Conservation (phyloP, 2,113 vertebrate genomes). For the Dasyurus viverrinus region DNA sequence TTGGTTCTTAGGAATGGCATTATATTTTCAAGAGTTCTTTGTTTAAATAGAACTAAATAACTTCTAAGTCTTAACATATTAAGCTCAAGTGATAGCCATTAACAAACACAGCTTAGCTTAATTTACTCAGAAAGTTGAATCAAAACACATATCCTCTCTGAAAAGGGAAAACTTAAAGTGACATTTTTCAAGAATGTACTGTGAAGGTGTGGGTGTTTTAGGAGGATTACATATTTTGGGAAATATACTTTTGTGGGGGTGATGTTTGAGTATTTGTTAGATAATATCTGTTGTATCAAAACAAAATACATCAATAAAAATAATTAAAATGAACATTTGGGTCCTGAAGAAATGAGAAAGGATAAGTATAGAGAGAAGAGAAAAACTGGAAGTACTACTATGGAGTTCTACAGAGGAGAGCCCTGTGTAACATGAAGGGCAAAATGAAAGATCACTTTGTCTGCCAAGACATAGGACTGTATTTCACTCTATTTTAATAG, state of each 20-base stretch:
- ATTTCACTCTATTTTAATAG: background rate
- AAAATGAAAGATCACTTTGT: background rate
- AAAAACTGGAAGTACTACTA: background rate
- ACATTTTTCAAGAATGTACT: background rate
- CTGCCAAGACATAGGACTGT: background rate
- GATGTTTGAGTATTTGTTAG: background rate
- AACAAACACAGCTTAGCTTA: background rate
- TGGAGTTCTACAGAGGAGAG: background rate
- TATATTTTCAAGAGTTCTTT: background rate
- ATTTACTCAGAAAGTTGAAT: background rate
- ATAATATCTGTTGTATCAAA: background rate
- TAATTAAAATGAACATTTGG: background rate
- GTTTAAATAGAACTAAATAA: background rate
- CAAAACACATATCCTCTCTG: background rate
- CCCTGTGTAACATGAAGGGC: background rate
- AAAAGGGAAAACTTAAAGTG: background rate
- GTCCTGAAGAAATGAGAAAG: background rate
- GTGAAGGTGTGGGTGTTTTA: background rate
- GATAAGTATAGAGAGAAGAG: background rate
- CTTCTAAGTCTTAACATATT: background rate
- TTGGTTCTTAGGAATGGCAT: background rate
- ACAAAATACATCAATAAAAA: background rate
- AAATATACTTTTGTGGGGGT: background rate
- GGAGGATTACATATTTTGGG: background rate
- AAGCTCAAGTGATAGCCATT: background rate